phyloP scores from a whole-genome alignment of 2,113 vertebrate species.

The Saguinus midas region DNA sequence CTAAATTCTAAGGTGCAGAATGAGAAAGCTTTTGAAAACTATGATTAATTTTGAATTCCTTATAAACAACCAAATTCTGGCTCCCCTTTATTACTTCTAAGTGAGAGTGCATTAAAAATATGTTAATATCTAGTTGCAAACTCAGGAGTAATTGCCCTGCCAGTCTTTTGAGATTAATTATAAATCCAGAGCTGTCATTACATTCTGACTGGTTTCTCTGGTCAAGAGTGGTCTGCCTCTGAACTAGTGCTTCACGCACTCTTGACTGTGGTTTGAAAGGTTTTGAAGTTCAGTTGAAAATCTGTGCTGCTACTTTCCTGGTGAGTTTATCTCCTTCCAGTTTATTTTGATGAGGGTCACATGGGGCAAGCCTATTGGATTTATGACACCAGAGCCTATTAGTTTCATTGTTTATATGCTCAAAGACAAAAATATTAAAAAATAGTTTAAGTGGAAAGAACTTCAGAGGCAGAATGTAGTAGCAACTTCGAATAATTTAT shows the following conservation, averaged over 20 bases:
- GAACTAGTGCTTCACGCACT: neutral
- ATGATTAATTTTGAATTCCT: conserved; percentile 33
- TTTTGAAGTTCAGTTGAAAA: conserved; percentile 10
- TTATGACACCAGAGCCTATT: neutral
- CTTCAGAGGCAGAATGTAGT: neutral
- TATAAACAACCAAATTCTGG: neutral
- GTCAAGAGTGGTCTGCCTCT: neutral
- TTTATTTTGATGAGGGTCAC: conserved; percentile 5
- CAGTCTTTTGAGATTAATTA: conserved; percentile 52
- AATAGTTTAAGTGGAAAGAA: neutral
- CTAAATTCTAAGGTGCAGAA: conserved; percentile 23
- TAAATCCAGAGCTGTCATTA: neutral
- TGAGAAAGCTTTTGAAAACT: conserved; percentile 7
- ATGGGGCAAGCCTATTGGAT: neutral
- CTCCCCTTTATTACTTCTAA: neutral
- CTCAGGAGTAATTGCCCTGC: neutral
- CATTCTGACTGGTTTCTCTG: neutral
- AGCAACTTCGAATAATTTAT: neutral
- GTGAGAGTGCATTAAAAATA: conserved; percentile 46
- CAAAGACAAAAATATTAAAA: conserved; percentile 5
- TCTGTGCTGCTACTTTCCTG: neutral
- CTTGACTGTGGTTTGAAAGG: neutral
- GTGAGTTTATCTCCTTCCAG: neutral
- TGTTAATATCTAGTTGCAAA: conserved; percentile 45
- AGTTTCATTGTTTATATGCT: neutral